Percentiles rank a stretch among this genome's conserved stretches.
These are phyloP conservation scores for Agriopis marginaria DNA, from an alignment of 2,888 invertebrate genomes.

Conservation along the genomic window DNA sequence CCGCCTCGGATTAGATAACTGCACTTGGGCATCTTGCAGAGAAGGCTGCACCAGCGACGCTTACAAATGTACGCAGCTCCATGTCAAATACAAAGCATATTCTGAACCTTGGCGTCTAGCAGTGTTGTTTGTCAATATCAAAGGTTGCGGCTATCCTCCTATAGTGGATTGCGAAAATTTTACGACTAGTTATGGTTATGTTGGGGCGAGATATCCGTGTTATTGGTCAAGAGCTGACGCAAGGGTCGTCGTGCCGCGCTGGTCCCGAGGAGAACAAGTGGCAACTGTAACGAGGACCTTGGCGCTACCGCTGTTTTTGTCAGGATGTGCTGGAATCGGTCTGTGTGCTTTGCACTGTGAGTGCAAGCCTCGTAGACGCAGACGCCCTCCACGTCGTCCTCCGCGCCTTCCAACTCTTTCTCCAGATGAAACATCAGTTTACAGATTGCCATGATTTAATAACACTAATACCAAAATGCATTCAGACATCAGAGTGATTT, in stretches of 20 bases:
- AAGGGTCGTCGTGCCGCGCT: conserved; percentile 93
- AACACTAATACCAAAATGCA: neutral
- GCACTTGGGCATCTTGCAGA: conserved; percentile 92
- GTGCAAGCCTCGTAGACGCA: conserved; percentile 90
- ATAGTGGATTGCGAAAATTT: conserved; percentile 92
- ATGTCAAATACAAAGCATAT: conserved; percentile 87
- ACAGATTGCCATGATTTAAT: conserved; percentile 70
- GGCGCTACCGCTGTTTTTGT: conserved; percentile 93
- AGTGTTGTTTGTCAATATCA: conserved; percentile 91
- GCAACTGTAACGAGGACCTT: conserved; percentile 93
- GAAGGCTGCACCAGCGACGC: conserved; percentile 94
- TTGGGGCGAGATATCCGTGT: conserved; percentile 89
- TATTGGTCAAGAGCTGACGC: conserved; percentile 92
- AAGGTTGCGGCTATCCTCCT: conserved; percentile 94
- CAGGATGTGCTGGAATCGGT: conserved; percentile 93
- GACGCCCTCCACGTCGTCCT: conserved; percentile 88
- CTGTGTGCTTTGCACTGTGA: conserved; percentile 95
- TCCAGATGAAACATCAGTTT: conserved; percentile 84
- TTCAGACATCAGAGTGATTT: conserved; percentile 25
- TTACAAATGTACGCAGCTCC: conserved; percentile 89
- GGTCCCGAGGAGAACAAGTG: conserved; percentile 93
- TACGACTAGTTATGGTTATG: conserved; percentile 89
- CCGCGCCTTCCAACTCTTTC: conserved; percentile 86
- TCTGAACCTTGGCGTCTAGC: conserved; percentile 85
- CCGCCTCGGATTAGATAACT: conserved; percentile 90